These are phyloP conservation scores for Potamarius usumacintae DNA, from an alignment of 2,113 vertebrate genomes.

Conservation along the genomic window DNA sequence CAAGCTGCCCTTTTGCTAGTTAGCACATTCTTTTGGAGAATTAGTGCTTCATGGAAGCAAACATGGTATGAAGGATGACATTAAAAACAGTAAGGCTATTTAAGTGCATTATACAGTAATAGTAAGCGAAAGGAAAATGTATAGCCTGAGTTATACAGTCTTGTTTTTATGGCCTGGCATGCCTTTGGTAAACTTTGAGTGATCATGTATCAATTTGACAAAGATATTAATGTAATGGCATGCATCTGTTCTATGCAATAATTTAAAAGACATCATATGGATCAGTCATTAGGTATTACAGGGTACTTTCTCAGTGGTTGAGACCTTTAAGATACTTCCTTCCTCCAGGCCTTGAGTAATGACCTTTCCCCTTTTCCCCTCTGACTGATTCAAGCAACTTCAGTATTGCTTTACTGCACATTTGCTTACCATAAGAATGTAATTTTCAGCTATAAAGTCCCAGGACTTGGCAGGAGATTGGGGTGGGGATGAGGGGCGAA, in stretches of 20 bases:
- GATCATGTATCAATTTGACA: not conserved
- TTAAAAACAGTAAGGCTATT: not conserved
- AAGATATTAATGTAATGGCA: constrained; percentile 33
- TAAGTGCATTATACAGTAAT: not conserved
- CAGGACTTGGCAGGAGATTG: constrained; percentile 68
- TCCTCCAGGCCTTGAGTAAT: constrained; percentile 55
- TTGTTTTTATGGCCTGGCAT: constrained; percentile 2
- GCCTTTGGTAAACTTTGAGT: constrained; percentile 1
- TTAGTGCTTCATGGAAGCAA: not conserved
- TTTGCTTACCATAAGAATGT: constrained; percentile 77
- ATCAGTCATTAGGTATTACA: constrained; percentile 25
- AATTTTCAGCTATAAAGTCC: constrained; percentile 76
- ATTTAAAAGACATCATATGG: constrained; percentile 26
- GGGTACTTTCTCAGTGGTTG: constrained; percentile 26
- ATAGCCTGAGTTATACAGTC: not conserved
- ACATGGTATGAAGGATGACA: not conserved
- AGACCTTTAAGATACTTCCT: constrained; percentile 54
- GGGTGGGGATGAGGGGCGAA: constrained; percentile 24
- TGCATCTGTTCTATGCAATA: constrained; percentile 32
- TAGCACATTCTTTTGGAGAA: not conserved
- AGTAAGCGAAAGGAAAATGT: not conserved
- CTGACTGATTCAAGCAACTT: constrained; percentile 67
- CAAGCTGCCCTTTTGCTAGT: not conserved
- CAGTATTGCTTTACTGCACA: constrained; percentile 69
- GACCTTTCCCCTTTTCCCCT: constrained; percentile 60